A percentile compares a stretch with the other conserved stretches of the same genome.
phyloP scores from a whole-genome alignment of 1,140 invertebrate genomes.

The Vollenhovia emeryi region DNA sequence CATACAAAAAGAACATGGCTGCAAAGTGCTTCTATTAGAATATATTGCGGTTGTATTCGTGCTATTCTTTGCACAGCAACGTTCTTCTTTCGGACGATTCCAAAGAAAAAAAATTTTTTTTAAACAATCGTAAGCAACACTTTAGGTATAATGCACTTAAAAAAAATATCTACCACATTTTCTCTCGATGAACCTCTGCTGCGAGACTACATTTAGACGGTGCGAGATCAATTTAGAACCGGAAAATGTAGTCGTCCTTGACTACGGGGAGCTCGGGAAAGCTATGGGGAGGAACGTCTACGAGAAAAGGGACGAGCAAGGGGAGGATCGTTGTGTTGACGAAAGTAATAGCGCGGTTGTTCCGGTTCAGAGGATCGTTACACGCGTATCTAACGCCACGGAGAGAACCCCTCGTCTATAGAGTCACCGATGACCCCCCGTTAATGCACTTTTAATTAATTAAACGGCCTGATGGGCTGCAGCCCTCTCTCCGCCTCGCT shows the following conservation, averaged over 20 bases:
- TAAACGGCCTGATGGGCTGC: slow-evolving; percentile 83
- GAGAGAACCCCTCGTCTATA: slow-evolving; percentile 54
- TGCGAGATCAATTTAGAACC: slow-evolving; percentile 1
- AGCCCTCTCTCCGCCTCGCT: slow-evolving; percentile 67
- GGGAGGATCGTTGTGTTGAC: slow-evolving; percentile 70
- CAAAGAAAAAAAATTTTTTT: not conserved
- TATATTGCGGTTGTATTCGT: not conserved
- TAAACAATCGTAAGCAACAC: not conserved
- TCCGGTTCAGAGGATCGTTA: slow-evolving; percentile 79
- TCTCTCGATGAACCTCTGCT: not conserved
- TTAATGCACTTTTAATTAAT: slow-evolving; percentile 86
- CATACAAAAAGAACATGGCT: not conserved
- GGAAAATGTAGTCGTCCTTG: not conserved
- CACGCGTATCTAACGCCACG: slow-evolving; percentile 66
- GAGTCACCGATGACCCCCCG: slow-evolving; percentile 64
- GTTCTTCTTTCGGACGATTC: not conserved
- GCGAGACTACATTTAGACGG: not conserved
- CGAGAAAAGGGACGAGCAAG: not conserved
- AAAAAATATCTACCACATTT: not conserved
- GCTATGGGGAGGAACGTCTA: slow-evolving; percentile 19
- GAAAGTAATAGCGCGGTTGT: slow-evolving; percentile 79
- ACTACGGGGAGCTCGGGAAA: not conserved
- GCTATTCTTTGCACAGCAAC: not conserved
- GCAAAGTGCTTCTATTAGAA: not conserved
- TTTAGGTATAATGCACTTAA: not conserved